Evolutionary conservation across 2,113 vertebrate species (phyloP).

Genomic region (Maylandia zebra): DNA sequence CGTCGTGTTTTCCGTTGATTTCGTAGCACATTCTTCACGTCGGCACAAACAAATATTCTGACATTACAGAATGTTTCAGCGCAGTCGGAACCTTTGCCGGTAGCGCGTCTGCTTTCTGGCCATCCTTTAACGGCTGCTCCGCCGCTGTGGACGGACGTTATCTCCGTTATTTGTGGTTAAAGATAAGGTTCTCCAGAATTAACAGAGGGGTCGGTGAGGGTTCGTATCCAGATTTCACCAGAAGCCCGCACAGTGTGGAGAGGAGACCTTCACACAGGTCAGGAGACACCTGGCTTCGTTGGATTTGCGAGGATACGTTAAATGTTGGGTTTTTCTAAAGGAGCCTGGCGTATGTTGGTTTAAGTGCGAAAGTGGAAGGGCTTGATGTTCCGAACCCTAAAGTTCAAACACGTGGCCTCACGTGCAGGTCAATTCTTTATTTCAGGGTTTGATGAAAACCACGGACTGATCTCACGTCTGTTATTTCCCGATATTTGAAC

Average conservation of each 20-base stretch:
- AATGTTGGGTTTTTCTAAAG: background rate
- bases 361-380: background rate
- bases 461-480: background rate
- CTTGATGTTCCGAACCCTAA: background rate
- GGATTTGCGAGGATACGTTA: background rate
- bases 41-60: background rate
- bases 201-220: rapidly evolving
- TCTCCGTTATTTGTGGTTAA: background rate
- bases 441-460: background rate
- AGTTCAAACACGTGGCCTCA: rapidly evolving
- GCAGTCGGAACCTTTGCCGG: background rate
- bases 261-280: background rate
- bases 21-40: rapidly evolving
- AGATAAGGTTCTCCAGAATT: background rate
- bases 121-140: background rate
- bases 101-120: background rate
- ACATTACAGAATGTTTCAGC: rapidly evolving
- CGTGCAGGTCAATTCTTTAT: background rate
- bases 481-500: background rate
- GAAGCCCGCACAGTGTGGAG: rapidly evolving
- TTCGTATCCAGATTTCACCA: background rate
- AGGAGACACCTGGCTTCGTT: background rate
- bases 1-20: rapidly evolving
- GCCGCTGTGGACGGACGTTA: background rate
- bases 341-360: background rate